Base-by-base conservation (phyloP, 2,888 invertebrate genomes). In the Lasioglossum morio region DNA sequence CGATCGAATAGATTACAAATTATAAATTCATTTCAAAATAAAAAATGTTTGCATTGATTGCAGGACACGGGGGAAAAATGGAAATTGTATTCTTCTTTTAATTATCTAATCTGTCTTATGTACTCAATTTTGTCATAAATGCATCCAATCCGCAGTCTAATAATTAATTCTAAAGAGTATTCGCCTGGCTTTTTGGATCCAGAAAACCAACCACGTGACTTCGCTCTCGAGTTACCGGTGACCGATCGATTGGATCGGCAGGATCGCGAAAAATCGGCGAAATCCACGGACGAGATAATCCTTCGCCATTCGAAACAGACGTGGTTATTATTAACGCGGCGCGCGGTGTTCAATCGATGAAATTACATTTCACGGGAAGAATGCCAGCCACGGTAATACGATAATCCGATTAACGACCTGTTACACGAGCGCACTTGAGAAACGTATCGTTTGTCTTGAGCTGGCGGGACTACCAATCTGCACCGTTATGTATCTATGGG, bases 351-450 rank as follows among this genome's bases (percentile, higher is more conserved):
- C 77, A 73, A 87, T 89, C 87, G 87, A 86, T 90, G 90, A 90
- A 90, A 90, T 86, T 87, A 90, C 84, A 90, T 90, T 90, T 90
- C 86, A 66, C 73, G 43, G 82, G 85, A 90, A 90, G 82, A 87
- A 90, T 84, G 75, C 81, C 48, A 87, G 66, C 83, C 82, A 53
- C 73, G 79, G 80, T 90, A 90, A 90, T 89, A 86, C 88, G 85
- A 87, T 90, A 90, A 90, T 90, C 90, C 88, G 90, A 90, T 90
- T 90, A 90, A 90, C 86, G 86, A 89, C 85, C 87, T 90, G 88
- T 90, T 90, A 90, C 77, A 88, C 82, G 83, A 81, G 85, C 81
- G 82, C 79, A 83, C 80, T 90, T 84, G 85, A 83, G 87, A 77
- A 90, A 75, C 85, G 87, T 89, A 90, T 90, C 86, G 88, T 88